Evolutionary conservation across 2,888 invertebrate genomes (phyloP).

Genomic region (Drosophila nigritarsus): DNA sequence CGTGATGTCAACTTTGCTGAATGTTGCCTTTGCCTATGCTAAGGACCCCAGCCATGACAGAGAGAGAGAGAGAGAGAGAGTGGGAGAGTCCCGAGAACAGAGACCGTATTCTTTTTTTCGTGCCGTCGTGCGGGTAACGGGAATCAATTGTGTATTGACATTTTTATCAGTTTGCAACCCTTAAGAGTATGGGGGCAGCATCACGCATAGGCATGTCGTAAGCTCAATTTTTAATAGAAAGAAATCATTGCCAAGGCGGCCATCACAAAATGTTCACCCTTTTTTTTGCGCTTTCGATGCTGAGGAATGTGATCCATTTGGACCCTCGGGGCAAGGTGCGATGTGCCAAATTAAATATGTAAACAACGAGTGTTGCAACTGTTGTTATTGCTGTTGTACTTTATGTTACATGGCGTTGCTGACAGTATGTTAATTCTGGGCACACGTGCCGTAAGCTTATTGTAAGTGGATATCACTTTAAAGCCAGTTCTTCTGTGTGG

Average conservation of each 20-base stretch:
- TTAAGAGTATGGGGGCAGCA: conserved; percentile 28
- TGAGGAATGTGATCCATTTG: conserved; percentile 34
- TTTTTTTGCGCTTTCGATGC: conserved; percentile 38
- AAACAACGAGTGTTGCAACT: conserved; percentile 56
- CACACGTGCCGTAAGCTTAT: conserved; percentile 63
- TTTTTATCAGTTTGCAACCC: conserved; percentile 70
- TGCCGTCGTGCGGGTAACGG: conserved; percentile 49
- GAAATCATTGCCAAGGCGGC: conserved; percentile 68
- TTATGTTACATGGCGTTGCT: conserved; percentile 49
- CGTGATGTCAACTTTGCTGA: conserved; percentile 63
- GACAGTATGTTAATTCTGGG: conserved; percentile 56
- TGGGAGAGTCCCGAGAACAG: not conserved
- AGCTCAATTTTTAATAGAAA: conserved; percentile 67
- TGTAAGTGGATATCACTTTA: conserved; percentile 14
- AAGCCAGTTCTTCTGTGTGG: conserved; percentile 17
- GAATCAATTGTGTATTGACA: conserved; percentile 80
- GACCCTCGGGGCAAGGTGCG: conserved; percentile 56
- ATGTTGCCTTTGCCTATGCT: conserved; percentile 22
- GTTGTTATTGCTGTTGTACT: conserved; percentile 36
- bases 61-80: not conserved
- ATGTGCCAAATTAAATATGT: conserved; percentile 71
- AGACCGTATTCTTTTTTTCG: not conserved
- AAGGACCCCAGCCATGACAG: not conserved
- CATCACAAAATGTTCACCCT: conserved; percentile 67
- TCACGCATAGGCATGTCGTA: conserved; percentile 68